A percentile compares a stretch with the other conserved stretches of the same genome.
phyloP scores from a whole-genome alignment of 2,888 invertebrate species.

The Pammene fasciana region DNA sequence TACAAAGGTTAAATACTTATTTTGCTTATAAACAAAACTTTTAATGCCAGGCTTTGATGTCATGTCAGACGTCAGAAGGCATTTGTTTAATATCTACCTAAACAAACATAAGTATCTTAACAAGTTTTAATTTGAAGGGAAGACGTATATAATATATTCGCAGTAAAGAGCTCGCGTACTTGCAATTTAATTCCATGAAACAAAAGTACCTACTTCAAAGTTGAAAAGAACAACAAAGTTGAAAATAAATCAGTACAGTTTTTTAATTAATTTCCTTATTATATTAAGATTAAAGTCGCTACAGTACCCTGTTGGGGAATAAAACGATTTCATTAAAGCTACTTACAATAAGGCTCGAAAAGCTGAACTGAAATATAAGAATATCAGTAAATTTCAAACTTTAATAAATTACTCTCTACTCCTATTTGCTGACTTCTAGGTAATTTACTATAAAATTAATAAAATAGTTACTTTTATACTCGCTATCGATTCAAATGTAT shows the following conservation, averaged over 20 bases:
- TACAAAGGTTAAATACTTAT: too few species aligned
- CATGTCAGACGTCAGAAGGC: background rate
- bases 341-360: too few species aligned
- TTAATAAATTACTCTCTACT: too few species aligned
- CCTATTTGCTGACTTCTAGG: too few species aligned
- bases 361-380: too few species aligned
- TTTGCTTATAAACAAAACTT: background rate
- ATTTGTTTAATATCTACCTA: background rate
- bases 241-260: background rate
- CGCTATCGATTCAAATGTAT: too few species aligned
- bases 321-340: too few species aligned
- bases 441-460: too few species aligned
- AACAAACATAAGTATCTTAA: background rate
- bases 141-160: background rate
- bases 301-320: too few species aligned
- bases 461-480: too few species aligned
- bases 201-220: slow-evolving; percentile 23
- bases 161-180: background rate
- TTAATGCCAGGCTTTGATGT: background rate
- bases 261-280: slow-evolving; percentile 2
- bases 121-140: background rate
- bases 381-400: too few species aligned
- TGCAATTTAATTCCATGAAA: background rate
- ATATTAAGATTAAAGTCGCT: background rate
- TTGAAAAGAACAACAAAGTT: slow-evolving; percentile 8